Percentiles rank a stretch among this genome's conserved stretches.
Evolutionary conservation across 2,113 vertebrate genomes (phyloP).

Genomic region (Sigmodon hispidus): DNA sequence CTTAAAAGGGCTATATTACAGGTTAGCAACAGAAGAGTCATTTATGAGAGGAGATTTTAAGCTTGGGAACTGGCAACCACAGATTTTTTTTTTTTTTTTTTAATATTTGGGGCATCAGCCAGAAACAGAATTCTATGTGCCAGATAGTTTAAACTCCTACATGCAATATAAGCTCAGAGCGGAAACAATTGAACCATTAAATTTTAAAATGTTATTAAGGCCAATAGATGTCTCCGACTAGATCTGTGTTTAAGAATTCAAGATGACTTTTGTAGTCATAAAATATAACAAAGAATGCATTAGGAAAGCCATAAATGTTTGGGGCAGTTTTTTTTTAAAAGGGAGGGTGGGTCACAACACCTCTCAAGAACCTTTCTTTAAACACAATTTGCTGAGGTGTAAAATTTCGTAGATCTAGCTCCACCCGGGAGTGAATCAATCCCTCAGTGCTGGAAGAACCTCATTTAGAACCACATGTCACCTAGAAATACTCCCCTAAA

Average conservation of each 20-base stretch:
- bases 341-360: background rate
- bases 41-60: conserved; percentile 72
- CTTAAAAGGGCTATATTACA: conserved; percentile 44
- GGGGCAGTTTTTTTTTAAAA: background rate
- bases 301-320: conserved; percentile 46
- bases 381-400: conserved; percentile 46
- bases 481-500: conserved; percentile 12
- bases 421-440: background rate
- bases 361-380: conserved; percentile 6
- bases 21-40: conserved; percentile 68
- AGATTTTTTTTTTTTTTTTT: conserved; percentile 70
- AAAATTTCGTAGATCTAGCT: conserved; percentile 34
- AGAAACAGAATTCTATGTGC: conserved; percentile 70
- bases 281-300: conserved; percentile 51
- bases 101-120: conserved; percentile 75
- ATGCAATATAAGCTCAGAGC: conserved; percentile 67
- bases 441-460: background rate
- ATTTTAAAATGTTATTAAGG: conserved; percentile 70
- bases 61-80: conserved; percentile 77
- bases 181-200: conserved; percentile 78
- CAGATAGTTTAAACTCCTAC: conserved; percentile 82
- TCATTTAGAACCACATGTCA: conserved; percentile 30
- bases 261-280: conserved; percentile 68
- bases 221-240: conserved; percentile 71
- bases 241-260: conserved; percentile 79